Conservation (phyloP, 2,113 vertebrate species). For the Colinus virginianus region DNA sequence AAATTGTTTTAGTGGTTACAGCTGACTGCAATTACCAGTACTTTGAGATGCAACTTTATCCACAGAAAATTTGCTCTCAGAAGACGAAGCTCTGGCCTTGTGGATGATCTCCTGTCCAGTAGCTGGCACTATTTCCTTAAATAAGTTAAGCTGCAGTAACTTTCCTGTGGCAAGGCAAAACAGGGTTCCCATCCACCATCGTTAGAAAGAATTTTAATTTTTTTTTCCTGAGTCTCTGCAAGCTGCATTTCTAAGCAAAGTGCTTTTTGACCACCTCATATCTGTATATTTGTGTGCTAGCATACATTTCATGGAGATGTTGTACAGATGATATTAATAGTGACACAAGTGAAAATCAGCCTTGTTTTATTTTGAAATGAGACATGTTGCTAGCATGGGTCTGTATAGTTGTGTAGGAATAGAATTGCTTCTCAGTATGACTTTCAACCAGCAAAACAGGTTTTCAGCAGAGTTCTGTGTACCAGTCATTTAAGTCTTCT, state of each 20-base stretch:
- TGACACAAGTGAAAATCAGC: conserved; percentile 52
- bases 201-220: background rate
- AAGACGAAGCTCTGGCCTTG: background rate
- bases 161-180: conserved; percentile 60
- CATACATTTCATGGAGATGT: conserved; percentile 57
- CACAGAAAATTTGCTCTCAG: background rate
- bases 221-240: background rate
- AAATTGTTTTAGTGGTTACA: conserved; percentile 31
- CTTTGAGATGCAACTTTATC: conserved; percentile 13
- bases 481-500: background rate
- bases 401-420: conserved; percentile 60
- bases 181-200: conserved; percentile 49
- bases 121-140: conserved; percentile 68
- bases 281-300: conserved; percentile 69
- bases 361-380: conserved; percentile 63
- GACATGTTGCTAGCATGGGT: conserved; percentile 40
- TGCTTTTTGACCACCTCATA: conserved; percentile 26
- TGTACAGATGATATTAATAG: conserved; percentile 79
- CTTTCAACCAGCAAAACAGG: conserved; percentile 4
- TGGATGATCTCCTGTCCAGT: conserved; percentile 50
- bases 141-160: conserved; percentile 26
- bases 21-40: background rate
- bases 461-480: conserved; percentile 6
- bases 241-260: conserved; percentile 53
- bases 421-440: conserved; percentile 27